Base-by-base conservation (phyloP, 2,113 vertebrate species). In the Gila orcuttii region DNA sequence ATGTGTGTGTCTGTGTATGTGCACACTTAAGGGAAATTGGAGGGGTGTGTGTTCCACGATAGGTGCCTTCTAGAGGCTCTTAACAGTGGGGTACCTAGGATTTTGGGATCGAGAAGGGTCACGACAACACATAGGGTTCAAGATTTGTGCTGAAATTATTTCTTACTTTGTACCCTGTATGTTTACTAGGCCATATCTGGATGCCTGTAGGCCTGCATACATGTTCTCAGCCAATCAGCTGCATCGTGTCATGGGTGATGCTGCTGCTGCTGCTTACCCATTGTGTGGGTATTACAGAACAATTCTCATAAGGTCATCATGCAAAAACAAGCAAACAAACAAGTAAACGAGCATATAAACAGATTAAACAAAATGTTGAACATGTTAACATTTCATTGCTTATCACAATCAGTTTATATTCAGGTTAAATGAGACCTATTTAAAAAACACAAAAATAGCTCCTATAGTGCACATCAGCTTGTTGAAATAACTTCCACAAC, bases 1-100 rank as follows among this genome's bases (percentile, higher is more conserved):
- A 57, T 39, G 36, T 80, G 12, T 71, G 62, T 83, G 33, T 50
- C 60, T 52, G n/a, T 80, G 64, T 50, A 55, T 75, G 59, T 45
- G 85, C 23, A 31, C 42, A 75, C 80, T 79, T 86, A 79, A 83
- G 79, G 45, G 62, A 80, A 83, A 57, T 66, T 79, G 68, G 81
- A 75, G 68, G 75, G 57, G 87, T 86, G 85, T 73, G 79, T 84
- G 78, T 86, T 88, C 79, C 81, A 86, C 47, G 73, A 85, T 60
- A 47, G 45, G 62, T 89, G 39, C 82, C 74, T 81, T 85, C 77
- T 50, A 78, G 85, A 82, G 82, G 60, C 79, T 81, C 59, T 73
- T 75, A 85, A 79, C 69, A 84, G 59, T 75, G n/a, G 47, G 69
- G 71, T 84, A 17, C 80, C 68, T 80, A 33, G 45, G 74, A 68